Base-by-base conservation (phyloP, 2,888 invertebrate species). In the Drosophila emarginata region DNA sequence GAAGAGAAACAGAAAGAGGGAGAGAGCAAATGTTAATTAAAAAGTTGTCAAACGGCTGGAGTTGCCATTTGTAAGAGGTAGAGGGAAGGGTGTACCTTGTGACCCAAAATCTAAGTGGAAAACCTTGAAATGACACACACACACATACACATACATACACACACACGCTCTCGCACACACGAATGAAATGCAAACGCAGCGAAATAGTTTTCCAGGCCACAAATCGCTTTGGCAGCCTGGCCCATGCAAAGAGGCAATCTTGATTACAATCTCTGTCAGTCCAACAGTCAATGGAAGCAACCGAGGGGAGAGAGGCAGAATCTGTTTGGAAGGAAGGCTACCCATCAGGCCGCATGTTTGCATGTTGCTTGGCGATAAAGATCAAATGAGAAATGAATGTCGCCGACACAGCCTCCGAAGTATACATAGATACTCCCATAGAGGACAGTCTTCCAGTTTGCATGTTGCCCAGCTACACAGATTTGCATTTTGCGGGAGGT, bases 321-420 rank as follows among this genome's bases (percentile, higher is more conserved):
- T 11, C 9, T 67, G 37, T 45, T 2, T 32, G 3, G 28, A 28
- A 15, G 56, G 15, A 39, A 56, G 51, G 9, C 51, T 15, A 23
- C 53, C 67, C 63, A 58, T 58, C 52, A 61, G 65, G 61, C 62
- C 37, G 74, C 72, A 78, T 78, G 79, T 80, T 66, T 86, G 88
- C 88, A 84, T 84, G 83, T 83, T 78, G 81, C 88, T 67, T 50
- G 79, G 82, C 85, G 84, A 84, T 84, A 88, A 84, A 88, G 84
- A 84, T 84, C 88, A 88, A 84, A 84, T 84, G 85, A 84, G 82
- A 85, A 88, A 84, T 88, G 88, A 77, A 88, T 79, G 81, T 81
- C 79, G 84, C 87, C 88, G 87, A 80, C 74, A 80, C 74, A 79
- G 82, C 76, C 72, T 61, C 71, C 62, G 56, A 32, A 45, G 26